A percentile compares a stretch with the other conserved stretches of the same genome.
phyloP scores from a whole-genome alignment of 1,140 invertebrate genomes.

The Druon quercuslanigerum region DNA sequence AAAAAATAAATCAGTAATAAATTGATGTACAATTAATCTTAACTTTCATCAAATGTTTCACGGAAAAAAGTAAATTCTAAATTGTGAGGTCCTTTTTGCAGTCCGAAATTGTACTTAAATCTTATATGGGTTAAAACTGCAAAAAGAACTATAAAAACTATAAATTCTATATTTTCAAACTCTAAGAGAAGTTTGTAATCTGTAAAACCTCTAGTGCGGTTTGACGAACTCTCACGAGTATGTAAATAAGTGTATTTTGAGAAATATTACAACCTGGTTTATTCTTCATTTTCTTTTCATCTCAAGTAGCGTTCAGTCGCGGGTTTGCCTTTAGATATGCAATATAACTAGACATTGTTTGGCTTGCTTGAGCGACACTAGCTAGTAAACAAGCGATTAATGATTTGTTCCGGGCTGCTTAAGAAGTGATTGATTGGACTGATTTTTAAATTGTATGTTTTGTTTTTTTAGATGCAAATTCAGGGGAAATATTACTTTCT shows the following conservation, averaged over 20 bases:
- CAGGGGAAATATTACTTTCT: constrained; percentile 7
- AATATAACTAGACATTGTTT: neutral
- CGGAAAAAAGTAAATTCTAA: too few relatives aligned
- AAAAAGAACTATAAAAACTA: too few relatives aligned
- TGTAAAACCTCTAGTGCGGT: too few relatives aligned
- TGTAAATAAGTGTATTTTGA: neutral
- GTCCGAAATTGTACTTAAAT: too few relatives aligned
- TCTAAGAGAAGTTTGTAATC: too few relatives aligned
- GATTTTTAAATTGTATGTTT: neutral
- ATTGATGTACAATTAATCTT: too few relatives aligned
- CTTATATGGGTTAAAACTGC: too few relatives aligned
- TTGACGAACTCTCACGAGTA: neutral
- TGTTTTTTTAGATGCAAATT: neutral
- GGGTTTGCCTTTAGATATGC: neutral
- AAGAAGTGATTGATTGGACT: neutral
- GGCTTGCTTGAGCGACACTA: too few relatives aligned
- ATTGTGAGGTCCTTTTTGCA: too few relatives aligned
- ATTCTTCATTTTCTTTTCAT: neutral
- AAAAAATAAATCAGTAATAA: too few relatives aligned
- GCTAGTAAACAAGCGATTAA: neutral
- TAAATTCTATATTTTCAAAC: too few relatives aligned
- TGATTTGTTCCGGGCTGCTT: neutral
- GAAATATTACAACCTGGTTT: neutral
- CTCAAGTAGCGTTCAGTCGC: neutral
- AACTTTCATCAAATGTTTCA: too few relatives aligned